A percentile compares a stretch with the other conserved stretches of the same genome.
Evolutionary conservation across 2,113 vertebrate species (phyloP).

Genomic region (Salvelinus alpinus): DNA sequence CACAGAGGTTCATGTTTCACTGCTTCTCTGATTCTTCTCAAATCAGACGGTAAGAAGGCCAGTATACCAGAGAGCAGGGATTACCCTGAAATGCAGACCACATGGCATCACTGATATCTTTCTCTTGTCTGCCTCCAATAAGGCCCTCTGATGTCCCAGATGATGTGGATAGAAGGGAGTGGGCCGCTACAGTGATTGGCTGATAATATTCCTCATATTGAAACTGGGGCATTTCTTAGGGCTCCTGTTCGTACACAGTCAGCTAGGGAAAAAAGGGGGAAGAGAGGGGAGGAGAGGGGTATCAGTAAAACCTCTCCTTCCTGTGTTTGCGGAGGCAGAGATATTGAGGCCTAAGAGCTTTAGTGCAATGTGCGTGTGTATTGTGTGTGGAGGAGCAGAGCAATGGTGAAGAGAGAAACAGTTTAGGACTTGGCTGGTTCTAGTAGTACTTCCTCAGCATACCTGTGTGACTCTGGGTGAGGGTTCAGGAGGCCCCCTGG

Average conservation of each 20-base stretch:
- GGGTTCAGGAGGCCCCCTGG: background rate
- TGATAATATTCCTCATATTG: too few relatives aligned
- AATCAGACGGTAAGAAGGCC: slow-evolving; percentile 31
- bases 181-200: too few relatives aligned
- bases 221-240: too few relatives aligned
- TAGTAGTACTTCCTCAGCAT: background rate
- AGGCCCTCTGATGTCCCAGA: too few relatives aligned
- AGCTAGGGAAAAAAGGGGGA: too few relatives aligned
- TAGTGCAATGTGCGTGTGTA: too few relatives aligned
- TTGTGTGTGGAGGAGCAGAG: too few relatives aligned
- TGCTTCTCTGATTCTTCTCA: background rate
- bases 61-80: slow-evolving; percentile 44
- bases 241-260: too few relatives aligned
- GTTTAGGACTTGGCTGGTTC: too few relatives aligned
- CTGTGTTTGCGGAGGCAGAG: slow-evolving; percentile 6
- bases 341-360: background rate
- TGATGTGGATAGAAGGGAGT: too few relatives aligned
- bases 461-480: background rate
- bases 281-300: slow-evolving; percentile 21
- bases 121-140: too few relatives aligned
- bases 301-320: slow-evolving; percentile 42
- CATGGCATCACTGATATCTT: slow-evolving; percentile 55
- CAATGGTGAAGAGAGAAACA: too few relatives aligned
- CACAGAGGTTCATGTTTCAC: background rate
- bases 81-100: slow-evolving; percentile 69